Base-by-base conservation (phyloP, 2,113 vertebrate species). In the Ammodytes dubius region DNA sequence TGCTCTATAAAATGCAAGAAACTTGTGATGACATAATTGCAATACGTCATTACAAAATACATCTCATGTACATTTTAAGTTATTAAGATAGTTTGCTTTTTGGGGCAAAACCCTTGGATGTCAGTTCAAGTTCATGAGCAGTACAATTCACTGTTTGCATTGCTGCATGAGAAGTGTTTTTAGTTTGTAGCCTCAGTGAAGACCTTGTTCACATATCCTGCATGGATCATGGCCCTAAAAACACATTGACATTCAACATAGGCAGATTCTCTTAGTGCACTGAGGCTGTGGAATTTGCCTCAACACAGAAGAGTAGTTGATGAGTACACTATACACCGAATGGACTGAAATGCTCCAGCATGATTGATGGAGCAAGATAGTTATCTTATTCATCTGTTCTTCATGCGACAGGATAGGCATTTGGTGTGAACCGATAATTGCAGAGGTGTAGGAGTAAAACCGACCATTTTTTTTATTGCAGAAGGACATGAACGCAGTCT, bases 361-460 rank as follows among this genome's bases (percentile, higher is more conserved):
- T 68, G 27, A 14, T 65, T 77, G 4, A 39, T n/a, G 57, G n/a
- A 72, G 47, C 3, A 45, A 73, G 17, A 61, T 11, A 8, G 45
- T 70, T 75, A 60, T 56, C 65, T 57, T 7, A 57, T 58, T 58
- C 43, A 78, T 60, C 52, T 37, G 43, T 69, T 40, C 64, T 74
- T 43, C 47, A 42, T 37, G 49, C 9, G 4, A 45, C 71, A 79
- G 73, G 43, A 27, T 65, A 45, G 68, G 58, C 59, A 17, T 84
- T 70, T 65, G 66, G 58, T 68, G 27, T 4, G 37, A 86, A 70
- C 12, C 42, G n/a, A 76, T 54, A 59, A 67, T 42, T 56, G 64
- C 27, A 73, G 71, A 5, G 8, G 27, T 81, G 73, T 72, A 43
- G 70, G 77, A 90, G 79, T 37, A 6, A 69, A 80, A 65, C 4